Base-by-base conservation (phyloP, 2,888 invertebrate species). In the Eupithecia dodoneata region DNA sequence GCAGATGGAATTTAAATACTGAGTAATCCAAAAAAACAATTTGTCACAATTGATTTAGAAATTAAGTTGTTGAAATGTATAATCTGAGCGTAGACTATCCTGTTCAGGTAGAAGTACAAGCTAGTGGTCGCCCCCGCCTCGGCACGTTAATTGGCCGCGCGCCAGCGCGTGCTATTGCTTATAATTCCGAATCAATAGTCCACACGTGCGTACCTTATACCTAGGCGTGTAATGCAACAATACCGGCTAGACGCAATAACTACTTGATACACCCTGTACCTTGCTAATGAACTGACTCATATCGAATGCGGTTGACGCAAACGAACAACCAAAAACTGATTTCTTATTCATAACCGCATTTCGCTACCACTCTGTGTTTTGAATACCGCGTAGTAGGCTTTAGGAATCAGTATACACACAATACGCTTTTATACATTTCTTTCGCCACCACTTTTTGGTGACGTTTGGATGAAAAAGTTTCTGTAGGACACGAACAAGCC, bases 111-210 rank as follows among this genome's bases (percentile, higher is more conserved):
- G 73, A 18, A 30, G 10, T 49, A 6, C 67, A 47, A 45, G 30
- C 71, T 71, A 41, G 78, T 92, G 91, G 93, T 83, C 85, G 86
- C 90, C 90, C 80, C 82, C 81, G 78, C 76, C 78, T 86, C 89
- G 91, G 90, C 92, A 88, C 88, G 89, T 83, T 83, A 83, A 83
- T 89, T 94, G 94, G 94, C 93, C 76, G n/a, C 63, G 71, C 81
- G 92, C 94, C 94, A 94, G 88, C 85, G 83, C 87, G 87, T 82
- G 91, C 89, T 93, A 92, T 94, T 93, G 94, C 93, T 94, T 93
- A 93, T 94, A 93, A 94, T 94, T 93, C 86, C 88, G 93, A 94
- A 94, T 93, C 94, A 94, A 94, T 94, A 94, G 93, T 92, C 85
- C 86, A 88, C 93, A 94, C 78, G 78, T 78, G 78, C 78, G 59